These are phyloP conservation scores for Alectoris magna DNA, from an alignment of 2,797 vertebrate species.

Conservation along the genomic window DNA sequence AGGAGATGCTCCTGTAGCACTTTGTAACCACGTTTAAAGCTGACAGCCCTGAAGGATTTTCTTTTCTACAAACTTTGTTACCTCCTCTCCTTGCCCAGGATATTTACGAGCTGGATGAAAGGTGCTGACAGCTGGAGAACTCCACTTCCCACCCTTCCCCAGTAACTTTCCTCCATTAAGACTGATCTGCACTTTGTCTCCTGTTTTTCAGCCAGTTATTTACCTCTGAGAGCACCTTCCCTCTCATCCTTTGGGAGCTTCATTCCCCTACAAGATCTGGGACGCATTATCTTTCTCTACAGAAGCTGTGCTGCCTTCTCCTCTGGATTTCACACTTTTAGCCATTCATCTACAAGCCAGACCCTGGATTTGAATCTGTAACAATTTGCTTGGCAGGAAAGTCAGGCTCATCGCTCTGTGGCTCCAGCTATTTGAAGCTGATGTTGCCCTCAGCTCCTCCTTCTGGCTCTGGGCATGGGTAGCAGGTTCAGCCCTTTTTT, in stretches of 20 bases:
- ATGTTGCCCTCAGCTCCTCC: constrained; percentile 24
- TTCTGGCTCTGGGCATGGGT: neutral
- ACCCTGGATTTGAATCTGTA: constrained; percentile 51
- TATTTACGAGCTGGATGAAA: constrained; percentile 23
- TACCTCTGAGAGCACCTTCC: neutral
- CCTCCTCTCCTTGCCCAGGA: neutral
- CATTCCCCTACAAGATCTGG: neutral
- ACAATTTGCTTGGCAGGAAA: constrained; percentile 58
- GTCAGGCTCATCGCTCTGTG: neutral
- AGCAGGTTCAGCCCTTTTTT: neutral
- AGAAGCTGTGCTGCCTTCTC: neutral
- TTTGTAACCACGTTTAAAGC: neutral
- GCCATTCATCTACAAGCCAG: constrained; percentile 31
- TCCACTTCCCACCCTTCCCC: neutral
- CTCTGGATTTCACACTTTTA: constrained; percentile 34
- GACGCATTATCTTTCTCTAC: neutral
- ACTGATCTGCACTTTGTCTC: neutral
- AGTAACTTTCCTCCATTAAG: neutral
- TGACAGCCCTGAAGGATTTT: neutral
- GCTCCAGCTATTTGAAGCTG: constrained; percentile 16
- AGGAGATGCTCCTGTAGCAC: neutral
- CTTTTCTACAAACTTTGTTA: neutral
- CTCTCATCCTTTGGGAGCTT: constrained; percentile 17
- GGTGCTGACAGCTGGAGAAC: neutral
- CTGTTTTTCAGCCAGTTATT: neutral